phyloP scores from a whole-genome alignment of 2,797 vertebrate genomes.

The Oreochromis grahami region DNA sequence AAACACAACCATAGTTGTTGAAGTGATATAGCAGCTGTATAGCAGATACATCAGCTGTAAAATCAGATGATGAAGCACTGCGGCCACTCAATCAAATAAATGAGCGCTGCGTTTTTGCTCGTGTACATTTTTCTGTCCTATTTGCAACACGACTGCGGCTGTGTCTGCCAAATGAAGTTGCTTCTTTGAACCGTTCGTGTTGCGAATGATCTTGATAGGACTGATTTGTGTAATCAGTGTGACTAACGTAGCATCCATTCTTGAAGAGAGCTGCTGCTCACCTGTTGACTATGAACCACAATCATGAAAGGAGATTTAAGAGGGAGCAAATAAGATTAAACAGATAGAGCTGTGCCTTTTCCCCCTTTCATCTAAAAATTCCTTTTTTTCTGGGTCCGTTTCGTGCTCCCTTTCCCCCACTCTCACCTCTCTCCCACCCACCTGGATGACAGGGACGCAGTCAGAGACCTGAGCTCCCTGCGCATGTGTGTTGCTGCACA shows the following conservation, averaged over 20 bases:
- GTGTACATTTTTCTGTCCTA: background rate
- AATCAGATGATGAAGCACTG: conserved; percentile 45
- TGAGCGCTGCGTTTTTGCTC: background rate
- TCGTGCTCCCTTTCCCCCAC: background rate
- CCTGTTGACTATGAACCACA: background rate
- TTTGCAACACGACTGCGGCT: background rate
- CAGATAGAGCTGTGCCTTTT: background rate
- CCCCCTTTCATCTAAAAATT: background rate
- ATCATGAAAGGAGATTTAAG: background rate
- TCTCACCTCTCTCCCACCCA: background rate
- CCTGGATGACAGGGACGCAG: conserved; percentile 15
- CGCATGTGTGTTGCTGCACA: background rate
- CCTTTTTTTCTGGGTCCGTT: background rate
- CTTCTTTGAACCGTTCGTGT: background rate
- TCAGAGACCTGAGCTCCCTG: conserved; percentile 15
- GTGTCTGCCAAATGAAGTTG: background rate
- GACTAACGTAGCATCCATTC: background rate
- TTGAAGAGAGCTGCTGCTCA: background rate
- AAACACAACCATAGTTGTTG: conserved; percentile 3
- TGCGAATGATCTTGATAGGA: background rate
- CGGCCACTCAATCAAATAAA: conserved; percentile 26
- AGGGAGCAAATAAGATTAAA: background rate
- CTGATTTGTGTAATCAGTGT: background rate
- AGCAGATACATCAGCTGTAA: too few species aligned
- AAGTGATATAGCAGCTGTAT: conserved; percentile 22